Conservation (phyloP, 2,113 vertebrate species). For the Brienomyrus brachyistius region DNA sequence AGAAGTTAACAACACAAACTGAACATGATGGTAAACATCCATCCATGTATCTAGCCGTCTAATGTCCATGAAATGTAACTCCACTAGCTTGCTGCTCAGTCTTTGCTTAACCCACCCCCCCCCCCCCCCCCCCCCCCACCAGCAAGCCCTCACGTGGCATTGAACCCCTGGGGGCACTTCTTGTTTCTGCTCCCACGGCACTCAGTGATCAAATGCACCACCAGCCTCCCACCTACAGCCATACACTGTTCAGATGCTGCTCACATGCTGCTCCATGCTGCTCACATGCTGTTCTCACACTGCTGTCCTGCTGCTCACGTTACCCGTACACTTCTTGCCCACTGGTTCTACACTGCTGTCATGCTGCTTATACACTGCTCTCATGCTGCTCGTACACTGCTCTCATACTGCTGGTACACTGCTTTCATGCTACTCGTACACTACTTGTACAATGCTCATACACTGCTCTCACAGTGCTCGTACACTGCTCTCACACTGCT, state of each 20-base stretch:
- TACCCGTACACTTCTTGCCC: too few relatives aligned
- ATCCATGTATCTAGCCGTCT: neutral
- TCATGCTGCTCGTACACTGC: too few relatives aligned
- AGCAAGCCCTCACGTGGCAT: constrained; percentile 23
- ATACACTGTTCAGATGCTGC: neutral
- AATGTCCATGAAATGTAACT: neutral
- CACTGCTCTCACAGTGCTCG: neutral
- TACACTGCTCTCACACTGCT: neutral
- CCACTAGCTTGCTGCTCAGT: neutral
- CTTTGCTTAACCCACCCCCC: neutral
- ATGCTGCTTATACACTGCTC: too few relatives aligned
- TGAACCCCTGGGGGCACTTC: constrained; percentile 24
- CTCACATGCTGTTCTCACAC: too few relatives aligned
- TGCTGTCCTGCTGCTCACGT: too few relatives aligned
- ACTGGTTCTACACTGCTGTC: too few relatives aligned
- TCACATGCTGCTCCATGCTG: neutral
- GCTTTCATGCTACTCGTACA: too few relatives aligned
- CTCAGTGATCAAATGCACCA: constrained; percentile 31
- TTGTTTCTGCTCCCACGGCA: neutral
- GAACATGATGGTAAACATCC: neutral
- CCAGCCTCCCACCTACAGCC: neutral
- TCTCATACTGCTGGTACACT: too few relatives aligned
- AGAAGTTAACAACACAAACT: neutral
- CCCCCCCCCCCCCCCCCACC: neutral
- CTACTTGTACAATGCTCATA: too few relatives aligned